Base-by-base conservation (phyloP, 2,113 vertebrate species). In the Poicephalus meyeri region DNA sequence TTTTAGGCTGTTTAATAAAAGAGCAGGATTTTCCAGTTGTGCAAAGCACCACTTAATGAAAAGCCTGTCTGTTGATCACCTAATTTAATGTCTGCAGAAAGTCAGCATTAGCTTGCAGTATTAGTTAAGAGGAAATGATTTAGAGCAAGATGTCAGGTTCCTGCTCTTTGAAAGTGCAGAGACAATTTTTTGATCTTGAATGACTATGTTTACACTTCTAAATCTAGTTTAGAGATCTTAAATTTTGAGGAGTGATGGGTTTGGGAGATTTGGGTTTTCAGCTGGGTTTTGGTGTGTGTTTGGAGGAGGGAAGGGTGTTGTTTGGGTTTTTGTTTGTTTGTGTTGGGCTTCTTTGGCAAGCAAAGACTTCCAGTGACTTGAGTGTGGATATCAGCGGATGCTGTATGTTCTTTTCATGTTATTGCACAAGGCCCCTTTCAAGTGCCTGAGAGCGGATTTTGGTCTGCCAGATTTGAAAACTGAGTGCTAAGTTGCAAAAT, bases 61-160 rank as follows among this genome's bases (percentile, higher is more conserved):
- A 96, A 93, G 26, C 6, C n/a, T 73, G 46, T 37, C 53, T 81
- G 55, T 88, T 82, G 82, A 80, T 83, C 50, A 60, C 35, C 47
- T 68, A 61, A 83, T 78, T 88, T 91, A 61, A 86, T 41, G 37
- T 79, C 37, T 80, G 39, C 44, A 63, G 52, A 76, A 24, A 76
- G 13, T 86, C 77, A 64, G 58, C 19, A 64, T 86, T 88, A 78
- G 46, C 88, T 88, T 83, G 86, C 23, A 44, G 35, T 42, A 58
- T 80, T 72, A 82, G 89, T 93, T 86, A 74, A 83, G 42, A 89
- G 66, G 81, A 90, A 94, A 53, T 80, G 1, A 76, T 87, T 94
- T 73, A 82, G 41, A 86, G 42, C 14, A 70, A 72, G 78, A 87
- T 53, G 81, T 91, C 78, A 95, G 39, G 17, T 88, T 77, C 70